Base-by-base conservation (phyloP, 2,113 vertebrate species). In the Vidua chalybeata region DNA sequence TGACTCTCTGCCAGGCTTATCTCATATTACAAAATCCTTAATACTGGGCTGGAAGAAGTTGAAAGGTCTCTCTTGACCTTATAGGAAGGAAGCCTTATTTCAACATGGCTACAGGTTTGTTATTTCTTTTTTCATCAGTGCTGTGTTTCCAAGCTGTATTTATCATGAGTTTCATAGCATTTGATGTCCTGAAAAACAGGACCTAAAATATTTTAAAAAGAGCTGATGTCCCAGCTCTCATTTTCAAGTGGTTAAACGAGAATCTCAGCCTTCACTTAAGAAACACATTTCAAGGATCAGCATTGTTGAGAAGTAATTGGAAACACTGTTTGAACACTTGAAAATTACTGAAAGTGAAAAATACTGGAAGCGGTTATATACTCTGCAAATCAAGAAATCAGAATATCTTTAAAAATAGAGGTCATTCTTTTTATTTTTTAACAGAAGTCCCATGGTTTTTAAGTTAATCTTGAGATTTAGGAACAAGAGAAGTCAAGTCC, bases 11-110 rank as follows among this genome's bases (percentile, higher is more conserved):
- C 79, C 80, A 94, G n/a, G 20, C 71, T 94, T 89, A 78, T 92
- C 85, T 95, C 27, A 2, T 52, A 27, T 93, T 94, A 87, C 61
- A 91, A 87, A 96, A 56, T 92, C 63, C 68, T 43, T 56, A 79
- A 71, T 22, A 31, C 37, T 80, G 31, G 28, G 18, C 58, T 87
- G 62, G 66, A 93, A 75, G 51, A 91, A 11, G 43, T 59, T 89
- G 72, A 66, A 96, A 76, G 20, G 39, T 82, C n/a, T 52, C 45
- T 85, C 55, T 68, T 86, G 76, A 64, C 78, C 64, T 76, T 75
- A 56, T 49, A 90, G 55, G 83, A 89, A 94, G 85, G 74, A 54
- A 26, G 8, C 10, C 15, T 48, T 83, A 39, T 90, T 79, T 92
- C 54, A 86, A 27, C 31, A 68, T 30, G 33, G 6, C 14, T 66